Evolutionary conservation across 2,797 vertebrate genomes (phyloP).

Genomic region (Streptopelia turtur): DNA sequence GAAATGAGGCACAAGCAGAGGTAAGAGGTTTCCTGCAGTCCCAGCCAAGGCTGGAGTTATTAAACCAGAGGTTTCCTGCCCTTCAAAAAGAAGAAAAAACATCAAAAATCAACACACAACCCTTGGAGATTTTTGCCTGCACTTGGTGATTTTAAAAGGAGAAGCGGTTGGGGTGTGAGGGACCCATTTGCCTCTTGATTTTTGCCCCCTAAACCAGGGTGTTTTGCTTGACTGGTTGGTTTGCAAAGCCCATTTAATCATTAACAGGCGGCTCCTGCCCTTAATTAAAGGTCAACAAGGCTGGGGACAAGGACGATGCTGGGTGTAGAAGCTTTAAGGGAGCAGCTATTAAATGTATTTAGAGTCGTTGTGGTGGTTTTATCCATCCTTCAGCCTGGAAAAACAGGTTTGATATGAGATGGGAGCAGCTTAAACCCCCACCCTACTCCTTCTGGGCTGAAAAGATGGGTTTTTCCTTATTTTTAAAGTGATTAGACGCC

Average conservation of each 20-base stretch:
- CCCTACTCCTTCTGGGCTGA: too few species aligned
- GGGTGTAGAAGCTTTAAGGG: neutral
- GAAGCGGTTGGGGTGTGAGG: neutral
- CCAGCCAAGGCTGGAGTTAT: neutral
- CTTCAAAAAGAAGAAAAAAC: neutral
- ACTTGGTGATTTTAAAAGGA: neutral
- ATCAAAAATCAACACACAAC: accelerated
- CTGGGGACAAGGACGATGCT: accelerated
- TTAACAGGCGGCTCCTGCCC: neutral
- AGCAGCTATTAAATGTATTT: neutral
- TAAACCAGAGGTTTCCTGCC: neutral
- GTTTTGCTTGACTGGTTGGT: neutral
- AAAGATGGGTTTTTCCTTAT: accelerated
- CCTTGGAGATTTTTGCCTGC: accelerated
- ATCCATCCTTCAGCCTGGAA: neutral
- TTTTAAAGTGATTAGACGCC: neutral
- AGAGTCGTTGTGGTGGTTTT: neutral
- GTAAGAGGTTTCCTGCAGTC: conserved; percentile 60
- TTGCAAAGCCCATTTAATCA: neutral
- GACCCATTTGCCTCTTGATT: accelerated
- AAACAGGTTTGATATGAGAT: neutral
- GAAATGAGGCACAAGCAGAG: conserved; percentile 68
- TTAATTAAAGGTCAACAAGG: accelerated
- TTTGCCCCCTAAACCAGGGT: accelerated
- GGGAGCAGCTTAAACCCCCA: neutral